phyloP scores from a whole-genome alignment of 64 coral and sea anemone species.

The Porites australiensis region DNA sequence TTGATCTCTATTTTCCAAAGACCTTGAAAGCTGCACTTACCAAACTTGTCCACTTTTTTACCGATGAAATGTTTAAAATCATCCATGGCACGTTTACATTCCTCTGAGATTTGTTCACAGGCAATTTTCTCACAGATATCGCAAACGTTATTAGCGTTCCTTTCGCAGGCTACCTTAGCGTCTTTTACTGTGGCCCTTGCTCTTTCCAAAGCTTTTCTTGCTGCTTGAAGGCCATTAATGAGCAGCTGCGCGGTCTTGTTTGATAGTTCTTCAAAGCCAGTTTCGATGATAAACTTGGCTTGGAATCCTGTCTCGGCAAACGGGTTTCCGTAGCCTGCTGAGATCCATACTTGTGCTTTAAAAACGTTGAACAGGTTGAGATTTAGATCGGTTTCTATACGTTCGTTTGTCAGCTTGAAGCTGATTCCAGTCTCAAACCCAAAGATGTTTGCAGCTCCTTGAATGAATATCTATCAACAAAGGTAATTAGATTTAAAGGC shows the following conservation, averaged over 20 bases:
- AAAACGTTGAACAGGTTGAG: conserved; percentile 71
- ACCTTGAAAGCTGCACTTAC: conserved; percentile 45
- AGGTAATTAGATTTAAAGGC: too few relatives aligned
- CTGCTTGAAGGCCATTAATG: conserved; percentile 54
- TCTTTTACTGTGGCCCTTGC: conserved; percentile 49
- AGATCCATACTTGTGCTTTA: conserved; percentile 63
- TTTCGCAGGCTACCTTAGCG: conserved; percentile 71
- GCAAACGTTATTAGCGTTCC: conserved; percentile 60
- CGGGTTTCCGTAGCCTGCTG: conserved; percentile 65
- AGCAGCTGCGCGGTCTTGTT: conserved; percentile 62
- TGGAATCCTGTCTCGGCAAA: conserved; percentile 64
- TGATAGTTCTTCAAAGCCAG: conserved; percentile 43
- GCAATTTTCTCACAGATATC: conserved; percentile 69
- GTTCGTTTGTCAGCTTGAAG: conserved; percentile 81
- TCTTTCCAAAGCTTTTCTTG: conserved; percentile 66
- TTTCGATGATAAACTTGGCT: conserved; percentile 63
- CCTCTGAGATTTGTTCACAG: conserved; percentile 50
- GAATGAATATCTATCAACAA: conserved; percentile 55
- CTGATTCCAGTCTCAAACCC: conserved; percentile 65
- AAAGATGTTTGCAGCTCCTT: conserved; percentile 80
- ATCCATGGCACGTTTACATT: conserved; percentile 76
- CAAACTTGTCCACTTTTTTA: conserved; percentile 69
- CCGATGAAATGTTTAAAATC: conserved; percentile 80
- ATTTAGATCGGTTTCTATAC: conserved; percentile 69
- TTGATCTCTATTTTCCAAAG: too few relatives aligned